These are phyloP conservation scores for Panzeria rudis DNA, from an alignment of 2,888 invertebrate species.

Conservation along the genomic window DNA sequence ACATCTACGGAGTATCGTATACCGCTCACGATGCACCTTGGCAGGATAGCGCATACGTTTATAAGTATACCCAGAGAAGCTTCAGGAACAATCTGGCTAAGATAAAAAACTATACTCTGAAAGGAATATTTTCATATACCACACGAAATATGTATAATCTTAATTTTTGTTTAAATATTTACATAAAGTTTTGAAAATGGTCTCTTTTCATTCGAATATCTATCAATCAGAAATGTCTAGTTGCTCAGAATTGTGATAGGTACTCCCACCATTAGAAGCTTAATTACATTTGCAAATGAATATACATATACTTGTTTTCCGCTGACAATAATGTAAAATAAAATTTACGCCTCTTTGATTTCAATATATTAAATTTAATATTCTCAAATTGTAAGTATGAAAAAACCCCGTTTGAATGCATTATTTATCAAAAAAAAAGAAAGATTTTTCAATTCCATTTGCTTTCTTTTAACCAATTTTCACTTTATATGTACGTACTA, in stretches of 20 bases:
- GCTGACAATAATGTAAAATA: too few species aligned
- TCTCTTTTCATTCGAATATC: background rate
- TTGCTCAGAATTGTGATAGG: background rate
- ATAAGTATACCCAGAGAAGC: too few species aligned
- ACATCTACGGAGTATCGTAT: too few species aligned
- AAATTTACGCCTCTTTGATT: slow-evolving; percentile 17
- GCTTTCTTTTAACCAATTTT: background rate
- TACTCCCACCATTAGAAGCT: background rate
- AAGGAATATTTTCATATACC: too few species aligned
- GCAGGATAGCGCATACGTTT: too few species aligned
- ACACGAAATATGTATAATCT: too few species aligned
- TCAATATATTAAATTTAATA: slow-evolving; percentile 3
- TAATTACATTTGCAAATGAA: background rate
- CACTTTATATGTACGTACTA: background rate
- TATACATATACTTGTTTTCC: too few species aligned
- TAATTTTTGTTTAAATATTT: too few species aligned
- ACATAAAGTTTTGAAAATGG: too few species aligned
- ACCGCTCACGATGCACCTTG: too few species aligned
- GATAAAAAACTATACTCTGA: too few species aligned
- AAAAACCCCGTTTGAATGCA: slow-evolving; percentile 5
- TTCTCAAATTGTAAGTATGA: background rate
- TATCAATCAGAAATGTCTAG: background rate
- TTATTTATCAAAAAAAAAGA: slow-evolving; percentile 4
- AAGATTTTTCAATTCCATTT: slow-evolving; percentile 13
- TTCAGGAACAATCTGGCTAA: too few species aligned